Evolutionary conservation across 2,797 vertebrate genomes (phyloP), one percentile per base, ranked within the genome.

Genomic region (Pachyuromys duprasi): DNA sequence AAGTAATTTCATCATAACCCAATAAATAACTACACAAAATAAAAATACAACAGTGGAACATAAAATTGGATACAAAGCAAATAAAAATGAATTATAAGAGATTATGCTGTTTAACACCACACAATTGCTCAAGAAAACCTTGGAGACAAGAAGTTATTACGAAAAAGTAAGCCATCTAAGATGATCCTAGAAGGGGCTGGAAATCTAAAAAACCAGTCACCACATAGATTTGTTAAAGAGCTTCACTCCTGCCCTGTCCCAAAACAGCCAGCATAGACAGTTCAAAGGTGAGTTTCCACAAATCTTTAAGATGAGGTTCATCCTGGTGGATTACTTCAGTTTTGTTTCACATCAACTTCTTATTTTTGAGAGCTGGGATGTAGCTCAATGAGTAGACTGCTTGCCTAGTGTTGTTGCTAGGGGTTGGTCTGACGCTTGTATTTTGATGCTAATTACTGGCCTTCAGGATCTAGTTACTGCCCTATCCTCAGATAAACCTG

Each of bases 21-120:
- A 95, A 87, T 76, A 96, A 96, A 91, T 84, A 94, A 63, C 3
- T 62, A 86, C 24, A 89, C 8, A 91, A 93, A 95, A 81, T 78
- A 95, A 88, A 72, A 94, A 36, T 65, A 74, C 13, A 42, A 72
- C 33, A 79, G 28, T 81, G 62, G 82, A 28, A 95, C 86, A 92
- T 53, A 92, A 92, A 60, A 39, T 84, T 82, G 24, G 86, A 81
- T 42, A 74, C 26, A 89, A 69, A 93, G 70, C 80, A 97, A 96
- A 86, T 89, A 45, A 57, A 95, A 80, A 92, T n/a, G 49, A 83
- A 92, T 78, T 76, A 24, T 49, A 81, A 84, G 78, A 67, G 24
- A 76, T 63, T 63, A 22, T 11, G 8, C 55, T 86, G 45, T 36
- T 95, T 60, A 89, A 88, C 18, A 80, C 6, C 31, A 87, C 7